phyloP scores from a whole-genome alignment of 2,888 invertebrate species.

The Ochropacha duplaris region DNA sequence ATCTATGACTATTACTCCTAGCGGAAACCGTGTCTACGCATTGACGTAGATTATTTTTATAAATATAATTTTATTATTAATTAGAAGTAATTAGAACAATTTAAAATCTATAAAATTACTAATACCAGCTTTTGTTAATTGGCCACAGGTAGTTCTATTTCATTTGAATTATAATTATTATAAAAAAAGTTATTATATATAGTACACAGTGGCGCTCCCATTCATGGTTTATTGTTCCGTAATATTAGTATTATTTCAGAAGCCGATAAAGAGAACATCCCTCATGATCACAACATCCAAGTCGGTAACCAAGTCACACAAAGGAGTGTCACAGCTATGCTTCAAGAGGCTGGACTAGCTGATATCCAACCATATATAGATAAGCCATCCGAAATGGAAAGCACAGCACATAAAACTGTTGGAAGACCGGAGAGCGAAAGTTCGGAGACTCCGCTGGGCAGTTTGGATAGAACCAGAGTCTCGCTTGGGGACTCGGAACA shows the following conservation, averaged over 20 bases:
- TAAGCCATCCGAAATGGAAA: neutral
- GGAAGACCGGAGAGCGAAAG: slow-evolving; percentile 34
- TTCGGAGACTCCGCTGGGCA: slow-evolving; percentile 65
- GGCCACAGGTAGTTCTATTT: too few relatives aligned
- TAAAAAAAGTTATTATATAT: too few relatives aligned
- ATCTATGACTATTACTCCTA: too few relatives aligned
- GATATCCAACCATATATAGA: slow-evolving; percentile 31
- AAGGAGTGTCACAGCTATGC: slow-evolving; percentile 41
- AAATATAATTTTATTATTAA: too few relatives aligned
- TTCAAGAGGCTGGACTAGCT: slow-evolving; percentile 56
- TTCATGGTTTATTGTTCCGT: too few relatives aligned
- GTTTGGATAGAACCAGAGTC: slow-evolving; percentile 69
- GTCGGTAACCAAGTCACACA: slow-evolving; percentile 22
- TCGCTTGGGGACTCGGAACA: slow-evolving; percentile 67
- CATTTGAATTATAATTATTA: too few relatives aligned
- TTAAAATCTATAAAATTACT: too few relatives aligned
- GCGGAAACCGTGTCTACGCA: too few relatives aligned
- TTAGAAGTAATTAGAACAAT: too few relatives aligned
- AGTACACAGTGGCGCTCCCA: too few relatives aligned
- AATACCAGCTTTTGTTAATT: too few relatives aligned
- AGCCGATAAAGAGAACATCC: slow-evolving; percentile 40
- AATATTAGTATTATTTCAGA: slow-evolving; percentile 23
- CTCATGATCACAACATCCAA: slow-evolving; percentile 23
- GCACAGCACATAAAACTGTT: neutral
- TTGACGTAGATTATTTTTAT: too few relatives aligned